These are phyloP conservation scores for Sturnus vulgaris DNA, from an alignment of 2,113 vertebrate species.

Conservation along the genomic window DNA sequence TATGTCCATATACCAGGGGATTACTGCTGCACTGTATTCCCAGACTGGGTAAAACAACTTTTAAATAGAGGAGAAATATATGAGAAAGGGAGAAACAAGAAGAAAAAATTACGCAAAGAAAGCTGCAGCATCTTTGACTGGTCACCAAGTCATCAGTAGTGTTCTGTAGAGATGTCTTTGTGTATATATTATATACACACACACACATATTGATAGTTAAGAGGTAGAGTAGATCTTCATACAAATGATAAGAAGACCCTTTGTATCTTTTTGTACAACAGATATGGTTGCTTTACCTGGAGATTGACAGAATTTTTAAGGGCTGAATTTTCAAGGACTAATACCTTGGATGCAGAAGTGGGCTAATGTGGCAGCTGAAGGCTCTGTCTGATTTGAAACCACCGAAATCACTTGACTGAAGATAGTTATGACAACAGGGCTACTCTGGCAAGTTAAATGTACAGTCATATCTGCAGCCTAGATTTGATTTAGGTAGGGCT, in stretches of 20 bases:
- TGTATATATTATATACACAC: accelerated
- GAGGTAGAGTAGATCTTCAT: background rate
- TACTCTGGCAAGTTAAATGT: background rate
- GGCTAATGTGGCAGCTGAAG: background rate
- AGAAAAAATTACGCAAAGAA: background rate
- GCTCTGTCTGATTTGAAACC: background rate
- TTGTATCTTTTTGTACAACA: background rate
- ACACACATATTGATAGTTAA: background rate
- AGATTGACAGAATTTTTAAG: background rate
- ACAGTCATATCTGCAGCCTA: background rate
- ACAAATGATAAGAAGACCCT: background rate
- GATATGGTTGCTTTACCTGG: background rate
- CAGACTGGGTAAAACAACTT: background rate
- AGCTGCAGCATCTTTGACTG: background rate
- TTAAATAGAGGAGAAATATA: background rate
- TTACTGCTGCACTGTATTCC: background rate
- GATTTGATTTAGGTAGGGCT: background rate
- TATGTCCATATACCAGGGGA: background rate
- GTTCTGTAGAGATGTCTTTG: background rate
- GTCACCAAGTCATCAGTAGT: background rate
- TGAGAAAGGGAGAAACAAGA: background rate
- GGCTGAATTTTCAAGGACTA: background rate
- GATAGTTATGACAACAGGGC: background rate
- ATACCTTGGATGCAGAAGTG: background rate
- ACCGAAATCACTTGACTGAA: background rate